Percentiles rank a stretch among this genome's conserved stretches.
phyloP scores from a whole-genome alignment of 1,140 invertebrate genomes.

The Drosophila burlai region DNA sequence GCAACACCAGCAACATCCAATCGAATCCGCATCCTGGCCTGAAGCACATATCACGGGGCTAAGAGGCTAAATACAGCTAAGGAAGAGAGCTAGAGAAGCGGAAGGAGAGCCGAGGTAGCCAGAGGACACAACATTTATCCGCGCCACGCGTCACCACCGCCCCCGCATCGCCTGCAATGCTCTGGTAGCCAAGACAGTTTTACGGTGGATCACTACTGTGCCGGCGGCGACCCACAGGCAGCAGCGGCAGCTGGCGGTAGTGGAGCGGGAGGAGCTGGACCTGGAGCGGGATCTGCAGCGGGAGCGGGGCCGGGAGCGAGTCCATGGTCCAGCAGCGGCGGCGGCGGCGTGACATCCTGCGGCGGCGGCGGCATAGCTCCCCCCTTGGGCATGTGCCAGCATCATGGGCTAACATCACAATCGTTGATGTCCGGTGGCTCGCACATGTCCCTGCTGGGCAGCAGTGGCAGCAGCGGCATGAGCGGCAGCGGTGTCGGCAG shows the following conservation, averaged over 20 bases:
- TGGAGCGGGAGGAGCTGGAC: slow-evolving; percentile 34
- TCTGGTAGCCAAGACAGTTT: slow-evolving; percentile 86
- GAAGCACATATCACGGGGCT: slow-evolving; percentile 62
- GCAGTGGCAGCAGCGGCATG: slow-evolving; percentile 73
- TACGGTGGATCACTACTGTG: slow-evolving; percentile 85
- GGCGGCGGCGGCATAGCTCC: slow-evolving; percentile 39
- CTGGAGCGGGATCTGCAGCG: slow-evolving; percentile 26
- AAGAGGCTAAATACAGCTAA: slow-evolving; percentile 3
- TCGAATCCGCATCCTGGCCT: slow-evolving; percentile 4
- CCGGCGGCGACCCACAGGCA: slow-evolving; percentile 79
- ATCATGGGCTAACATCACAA: slow-evolving; percentile 80
- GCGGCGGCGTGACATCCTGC: slow-evolving; percentile 66
- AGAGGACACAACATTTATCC: slow-evolving; percentile 82
- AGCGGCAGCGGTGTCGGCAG: slow-evolving; percentile 78
- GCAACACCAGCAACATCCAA: slow-evolving; percentile 2
- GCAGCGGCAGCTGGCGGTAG: slow-evolving; percentile 54
- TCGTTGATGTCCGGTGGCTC: slow-evolving; percentile 85
- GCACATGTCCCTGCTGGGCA: slow-evolving; percentile 79
- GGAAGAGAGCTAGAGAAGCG: neutral
- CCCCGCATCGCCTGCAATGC: slow-evolving; percentile 85
- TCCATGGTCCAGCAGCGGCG: slow-evolving; percentile 71
- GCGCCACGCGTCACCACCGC: slow-evolving; percentile 84
- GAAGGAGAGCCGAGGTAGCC: slow-evolving; percentile 14
- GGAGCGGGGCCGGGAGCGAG: slow-evolving; percentile 32
- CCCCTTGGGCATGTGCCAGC: slow-evolving; percentile 74